Conservation (phyloP, 2,113 vertebrate genomes). For the Etheostoma spectabile region DNA sequence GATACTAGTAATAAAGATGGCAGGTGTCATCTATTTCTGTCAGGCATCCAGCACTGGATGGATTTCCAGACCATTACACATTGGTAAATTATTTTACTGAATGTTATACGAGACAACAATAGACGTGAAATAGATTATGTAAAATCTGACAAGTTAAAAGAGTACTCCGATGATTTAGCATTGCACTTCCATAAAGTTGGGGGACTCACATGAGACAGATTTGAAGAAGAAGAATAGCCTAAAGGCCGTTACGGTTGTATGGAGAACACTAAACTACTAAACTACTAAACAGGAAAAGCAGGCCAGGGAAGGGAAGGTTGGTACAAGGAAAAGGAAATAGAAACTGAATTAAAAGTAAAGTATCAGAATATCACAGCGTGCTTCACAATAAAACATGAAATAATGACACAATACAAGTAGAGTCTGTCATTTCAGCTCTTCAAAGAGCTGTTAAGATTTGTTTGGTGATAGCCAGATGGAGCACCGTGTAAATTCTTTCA, state of each 20-base stretch:
- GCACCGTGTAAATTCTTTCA: too few species aligned
- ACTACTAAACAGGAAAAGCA: too few species aligned
- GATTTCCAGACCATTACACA: slow-evolving; percentile 15
- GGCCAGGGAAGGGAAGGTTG: too few species aligned
- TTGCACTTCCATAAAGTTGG: background rate
- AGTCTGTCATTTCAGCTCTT: too few species aligned
- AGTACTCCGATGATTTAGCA: background rate
- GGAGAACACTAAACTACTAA: too few species aligned
- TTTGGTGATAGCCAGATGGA: too few species aligned
- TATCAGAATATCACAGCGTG: too few species aligned
- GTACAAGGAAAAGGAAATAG: too few species aligned
- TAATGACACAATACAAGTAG: too few species aligned
- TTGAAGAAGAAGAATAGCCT: background rate
- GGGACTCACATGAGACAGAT: background rate
- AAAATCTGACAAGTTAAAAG: background rate
- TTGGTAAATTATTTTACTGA: slow-evolving; percentile 25
- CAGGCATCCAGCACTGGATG: background rate
- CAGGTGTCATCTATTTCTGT: slow-evolving; percentile 14
- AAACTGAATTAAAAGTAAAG: too few species aligned
- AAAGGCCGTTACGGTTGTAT: background rate
- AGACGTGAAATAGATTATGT: background rate
- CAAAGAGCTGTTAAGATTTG: too few species aligned
- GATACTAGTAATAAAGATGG: slow-evolving; percentile 32
- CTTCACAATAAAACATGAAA: too few species aligned
- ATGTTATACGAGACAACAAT: background rate